Conservation (phyloP, 2,888 invertebrate genomes). For the Theretra japonica region DNA sequence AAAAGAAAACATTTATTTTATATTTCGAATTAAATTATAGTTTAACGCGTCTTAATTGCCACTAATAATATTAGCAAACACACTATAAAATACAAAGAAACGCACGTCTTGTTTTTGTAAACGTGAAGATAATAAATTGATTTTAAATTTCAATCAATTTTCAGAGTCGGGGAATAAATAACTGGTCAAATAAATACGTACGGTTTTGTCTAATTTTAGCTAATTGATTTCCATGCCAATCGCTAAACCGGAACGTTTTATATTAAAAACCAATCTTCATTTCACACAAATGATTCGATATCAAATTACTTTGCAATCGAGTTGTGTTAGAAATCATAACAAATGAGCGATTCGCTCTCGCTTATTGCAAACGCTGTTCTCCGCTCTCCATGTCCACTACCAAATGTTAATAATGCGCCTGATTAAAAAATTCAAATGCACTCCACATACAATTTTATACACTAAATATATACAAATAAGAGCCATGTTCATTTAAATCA, state of each 20-base stretch:
- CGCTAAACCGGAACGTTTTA: slow-evolving; percentile 14
- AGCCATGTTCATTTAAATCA: slow-evolving; percentile 28
- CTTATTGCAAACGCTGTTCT: slow-evolving; percentile 43
- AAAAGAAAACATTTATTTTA: background rate
- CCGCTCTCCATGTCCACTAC: slow-evolving; percentile 47
- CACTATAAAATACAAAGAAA: background rate
- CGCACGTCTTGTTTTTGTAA: background rate
- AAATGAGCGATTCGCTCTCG: slow-evolving; percentile 44
- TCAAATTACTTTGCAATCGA: background rate
- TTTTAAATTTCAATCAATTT: background rate
- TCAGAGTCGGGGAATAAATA: background rate
- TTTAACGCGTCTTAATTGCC: background rate
- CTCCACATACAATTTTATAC: slow-evolving; percentile 42
- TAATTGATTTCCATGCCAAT: slow-evolving; percentile 22
- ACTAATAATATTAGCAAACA: background rate
- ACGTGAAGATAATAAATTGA: background rate
- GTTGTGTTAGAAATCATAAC: slow-evolving; percentile 7
- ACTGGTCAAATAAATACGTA: background rate
- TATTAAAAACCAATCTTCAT: slow-evolving; percentile 14
- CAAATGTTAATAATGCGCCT: slow-evolving; percentile 43
- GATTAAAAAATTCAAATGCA: slow-evolving; percentile 43
- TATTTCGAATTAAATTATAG: background rate
- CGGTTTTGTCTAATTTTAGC: slow-evolving; percentile 3
- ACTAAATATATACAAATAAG: slow-evolving; percentile 41
- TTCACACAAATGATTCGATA: slow-evolving; percentile 9